Conservation (phyloP, 2,797 vertebrate species). For the Manis pentadactyla region DNA sequence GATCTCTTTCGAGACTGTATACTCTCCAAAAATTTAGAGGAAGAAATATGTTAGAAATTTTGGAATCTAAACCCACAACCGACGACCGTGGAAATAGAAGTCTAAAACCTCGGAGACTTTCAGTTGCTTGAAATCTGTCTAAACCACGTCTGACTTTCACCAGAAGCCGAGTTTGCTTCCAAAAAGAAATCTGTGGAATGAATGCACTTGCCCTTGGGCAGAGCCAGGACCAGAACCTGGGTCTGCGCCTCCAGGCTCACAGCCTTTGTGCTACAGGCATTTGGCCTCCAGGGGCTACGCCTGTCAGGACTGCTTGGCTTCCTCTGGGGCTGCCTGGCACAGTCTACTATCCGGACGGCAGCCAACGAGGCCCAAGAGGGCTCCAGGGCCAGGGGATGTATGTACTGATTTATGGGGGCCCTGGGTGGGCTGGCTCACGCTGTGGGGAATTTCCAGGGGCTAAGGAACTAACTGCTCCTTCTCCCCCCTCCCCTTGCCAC, state of each 20-base stretch:
- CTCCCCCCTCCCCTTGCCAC: background rate
- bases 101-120: background rate
- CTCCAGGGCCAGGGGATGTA: background rate
- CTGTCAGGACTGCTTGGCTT: background rate
- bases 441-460: background rate
- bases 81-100: background rate
- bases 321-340: background rate
- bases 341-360: background rate
- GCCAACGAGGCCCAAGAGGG: background rate
- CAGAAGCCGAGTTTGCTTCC: background rate
- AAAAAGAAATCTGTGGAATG: background rate
- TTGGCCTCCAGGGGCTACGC: background rate
- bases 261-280: background rate
- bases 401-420: background rate
- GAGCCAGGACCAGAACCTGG: background rate
- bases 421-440: background rate
- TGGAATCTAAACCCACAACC: background rate
- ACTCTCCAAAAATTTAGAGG: constrained; percentile 8
- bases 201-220: background rate
- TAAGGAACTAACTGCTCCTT: background rate
- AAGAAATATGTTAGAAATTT: constrained; percentile 13
- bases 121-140: background rate
- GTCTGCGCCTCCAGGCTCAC: background rate
- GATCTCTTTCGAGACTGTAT: background rate
- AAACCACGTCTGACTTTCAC: background rate